Base-by-base conservation (phyloP, 2,888 invertebrate species). In the Acrobasis consociella region DNA sequence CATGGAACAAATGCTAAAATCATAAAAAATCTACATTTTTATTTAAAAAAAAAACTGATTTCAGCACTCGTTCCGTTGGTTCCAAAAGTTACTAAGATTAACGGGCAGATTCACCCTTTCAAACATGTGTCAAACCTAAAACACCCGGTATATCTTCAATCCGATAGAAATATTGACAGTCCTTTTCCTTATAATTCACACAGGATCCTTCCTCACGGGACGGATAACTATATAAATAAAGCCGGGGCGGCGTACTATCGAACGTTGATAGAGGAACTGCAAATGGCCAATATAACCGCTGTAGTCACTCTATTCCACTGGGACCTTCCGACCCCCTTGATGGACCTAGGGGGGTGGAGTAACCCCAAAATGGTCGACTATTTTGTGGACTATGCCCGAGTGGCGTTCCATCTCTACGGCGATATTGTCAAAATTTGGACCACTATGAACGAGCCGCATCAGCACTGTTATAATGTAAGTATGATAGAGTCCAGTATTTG, bases 211-310 rank as follows among this genome's bases (percentile, higher is more conserved):
- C 96, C 97, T 0, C 93, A 93, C 37, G 97, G 96, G 37, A 93
- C 94, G 49, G 92, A 93, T 69, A 94, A 95, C 74, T 80, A 93
- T 49, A 89, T 97, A 59, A 97, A 95, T 80, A 86, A 93, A 63
- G 94, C 94, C 5, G 97, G 96, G 22, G 91, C 96, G 1, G 86
- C 93, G 59, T 96, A 97, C 85, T 97, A 97, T 82, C 95, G 95
- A 65, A 93, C 94, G 62, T 77, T 97, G 52, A 95, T 97, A 63
- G 91, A 96, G 77, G 95, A 94, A 70, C 90, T 97, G 17, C 70
- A 95, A 31, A 93, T 87, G 64, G 94, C 93, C 62, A 94, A 94
- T 59, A 95, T 97, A 64, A 93, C 94, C 55, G 96, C 96, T 0
- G 88, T 95, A 78, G 94, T 95, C 0, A 95, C 95, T 0, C 86